A percentile compares a stretch with the other conserved stretches of the same genome.
These are phyloP conservation scores for Rhogogaster chlorosoma DNA, from an alignment of 2,888 invertebrate genomes.

Conservation along the genomic window DNA sequence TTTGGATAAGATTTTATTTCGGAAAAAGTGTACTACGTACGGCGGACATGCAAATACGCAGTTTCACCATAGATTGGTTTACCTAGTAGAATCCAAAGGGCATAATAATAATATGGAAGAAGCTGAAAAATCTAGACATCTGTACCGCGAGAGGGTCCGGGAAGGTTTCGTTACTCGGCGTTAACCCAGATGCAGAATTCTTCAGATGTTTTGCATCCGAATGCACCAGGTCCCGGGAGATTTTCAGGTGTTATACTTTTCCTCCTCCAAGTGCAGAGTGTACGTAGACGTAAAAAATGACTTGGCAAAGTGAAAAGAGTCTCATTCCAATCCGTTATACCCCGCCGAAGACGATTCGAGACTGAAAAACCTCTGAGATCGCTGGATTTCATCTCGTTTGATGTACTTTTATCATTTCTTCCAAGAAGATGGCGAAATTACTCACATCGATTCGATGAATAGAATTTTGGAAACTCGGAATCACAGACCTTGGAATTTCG, in stretches of 20 bases:
- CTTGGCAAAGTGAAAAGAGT: slow-evolving; percentile 21
- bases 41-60: background rate
- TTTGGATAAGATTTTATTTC: background rate
- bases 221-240: slow-evolving; percentile 13
- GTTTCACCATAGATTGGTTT: background rate
- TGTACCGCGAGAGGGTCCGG: background rate
- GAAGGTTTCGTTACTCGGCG: background rate
- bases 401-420: background rate
- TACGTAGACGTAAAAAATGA: background rate
- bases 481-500: background rate
- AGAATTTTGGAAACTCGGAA: background rate
- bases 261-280: no score
- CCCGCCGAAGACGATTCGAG: background rate
- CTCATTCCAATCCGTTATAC: background rate
- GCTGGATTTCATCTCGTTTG: background rate
- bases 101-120: background rate
- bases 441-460: background rate
- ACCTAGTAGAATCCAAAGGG: background rate
- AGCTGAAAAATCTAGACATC: background rate
- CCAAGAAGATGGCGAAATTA: background rate
- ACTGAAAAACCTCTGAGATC: background rate
- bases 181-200: slow-evolving; percentile 40
- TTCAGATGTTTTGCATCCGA: slow-evolving; percentile 45
- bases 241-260: background rate
- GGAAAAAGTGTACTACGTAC: background rate